phyloP scores from a whole-genome alignment of 2,113 vertebrate genomes.

The Machaerirhynchus nigripectus region DNA sequence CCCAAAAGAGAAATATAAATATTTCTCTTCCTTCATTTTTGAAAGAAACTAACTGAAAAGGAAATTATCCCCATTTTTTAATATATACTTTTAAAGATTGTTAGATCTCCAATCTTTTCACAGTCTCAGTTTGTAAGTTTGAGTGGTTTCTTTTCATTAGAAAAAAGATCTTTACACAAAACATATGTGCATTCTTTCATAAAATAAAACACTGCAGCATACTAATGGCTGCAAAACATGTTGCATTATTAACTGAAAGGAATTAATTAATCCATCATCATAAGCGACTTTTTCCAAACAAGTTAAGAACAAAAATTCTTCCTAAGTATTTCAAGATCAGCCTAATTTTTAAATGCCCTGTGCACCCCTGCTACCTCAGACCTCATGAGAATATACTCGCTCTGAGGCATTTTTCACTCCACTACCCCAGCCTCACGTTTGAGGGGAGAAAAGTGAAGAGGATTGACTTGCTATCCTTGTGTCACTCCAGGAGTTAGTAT shows the following conservation, averaged over 20 bases:
- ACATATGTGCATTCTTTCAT: not conserved
- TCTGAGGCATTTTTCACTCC: not conserved
- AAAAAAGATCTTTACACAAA: not conserved
- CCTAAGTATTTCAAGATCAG: not conserved
- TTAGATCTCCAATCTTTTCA: not conserved
- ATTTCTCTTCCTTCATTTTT: not conserved
- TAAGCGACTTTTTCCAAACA: not conserved
- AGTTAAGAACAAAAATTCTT: not conserved
- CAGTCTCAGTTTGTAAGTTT: not conserved
- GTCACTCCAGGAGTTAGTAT: not conserved
- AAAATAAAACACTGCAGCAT: not conserved
- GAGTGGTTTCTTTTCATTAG: not conserved
- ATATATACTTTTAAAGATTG: not conserved
- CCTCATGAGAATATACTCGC: fast-evolving
- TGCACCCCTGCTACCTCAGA: not conserved
- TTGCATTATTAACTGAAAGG: not conserved
- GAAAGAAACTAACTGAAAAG: not conserved
- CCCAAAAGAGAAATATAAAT: not conserved
- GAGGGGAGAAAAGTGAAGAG: not conserved
- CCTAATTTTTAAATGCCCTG: not conserved
- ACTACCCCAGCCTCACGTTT: not conserved
- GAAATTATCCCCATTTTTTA: not conserved
- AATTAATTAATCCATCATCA: not conserved
- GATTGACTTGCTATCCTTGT: not conserved
- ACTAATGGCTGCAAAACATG: not conserved